Evolutionary conservation across 2,797 vertebrate species (phyloP).

Genomic region (Sebastes taczanowskii): DNA sequence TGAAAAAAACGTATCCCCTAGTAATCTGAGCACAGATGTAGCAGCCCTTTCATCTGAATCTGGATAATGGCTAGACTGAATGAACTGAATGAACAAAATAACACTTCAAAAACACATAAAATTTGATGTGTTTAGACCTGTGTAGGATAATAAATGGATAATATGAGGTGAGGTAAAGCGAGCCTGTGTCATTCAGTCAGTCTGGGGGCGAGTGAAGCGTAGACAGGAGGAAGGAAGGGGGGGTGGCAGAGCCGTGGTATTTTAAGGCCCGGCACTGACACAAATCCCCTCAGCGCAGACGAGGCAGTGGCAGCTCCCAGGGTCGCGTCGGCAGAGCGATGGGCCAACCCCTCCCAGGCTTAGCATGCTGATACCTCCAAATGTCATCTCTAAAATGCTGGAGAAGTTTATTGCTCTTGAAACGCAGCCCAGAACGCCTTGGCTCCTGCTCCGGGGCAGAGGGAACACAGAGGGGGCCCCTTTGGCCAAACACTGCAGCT

Average conservation of each 20-base stretch:
- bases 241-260: constrained; percentile 53
- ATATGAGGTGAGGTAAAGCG: constrained; percentile 22
- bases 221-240: constrained; percentile 22
- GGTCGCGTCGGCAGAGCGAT: constrained; percentile 64
- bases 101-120: background rate
- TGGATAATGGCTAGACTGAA: constrained; percentile 10
- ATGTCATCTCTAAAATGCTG: constrained; percentile 80
- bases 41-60: constrained; percentile 4
- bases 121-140: background rate
- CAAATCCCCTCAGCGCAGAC: constrained; percentile 68
- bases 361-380: constrained; percentile 80
- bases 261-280: constrained; percentile 74
- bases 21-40: constrained; percentile 43
- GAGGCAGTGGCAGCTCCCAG: constrained; percentile 75
- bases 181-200: constrained; percentile 52
- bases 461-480: constrained; percentile 69
- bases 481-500: constrained; percentile 68
- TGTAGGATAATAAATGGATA: constrained; percentile 4
- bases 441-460: constrained; percentile 70
- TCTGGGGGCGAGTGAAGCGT: constrained; percentile 42
- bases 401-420: constrained; percentile 82
- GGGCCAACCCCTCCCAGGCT: constrained; percentile 72
- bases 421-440: constrained; percentile 76
- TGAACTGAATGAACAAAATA: constrained; percentile 3
- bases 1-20: background rate